Base-by-base conservation (phyloP, 2,888 invertebrate genomes). In the Salpingus planirostris region DNA sequence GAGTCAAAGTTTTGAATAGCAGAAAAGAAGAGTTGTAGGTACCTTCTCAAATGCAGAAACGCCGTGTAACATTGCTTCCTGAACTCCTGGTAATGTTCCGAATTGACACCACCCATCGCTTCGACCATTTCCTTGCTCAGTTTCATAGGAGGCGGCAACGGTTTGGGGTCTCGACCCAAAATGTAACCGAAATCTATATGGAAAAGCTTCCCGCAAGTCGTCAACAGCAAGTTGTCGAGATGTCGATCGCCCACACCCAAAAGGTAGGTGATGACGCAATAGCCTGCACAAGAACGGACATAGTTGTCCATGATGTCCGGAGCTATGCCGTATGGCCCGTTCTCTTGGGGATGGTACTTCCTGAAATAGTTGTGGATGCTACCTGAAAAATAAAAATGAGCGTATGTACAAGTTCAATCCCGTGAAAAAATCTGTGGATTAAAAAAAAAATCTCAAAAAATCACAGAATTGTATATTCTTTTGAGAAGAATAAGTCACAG, bases 141-240 rank as follows among this genome's bases (percentile, higher is more conserved):
- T 66, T 96, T 97, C 95, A 99, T 98, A 3, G 97, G 96, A 7
- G 98, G 96, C 1, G 97, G 97, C 61, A 97, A 74, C 1, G 96
- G 96, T 66, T 99, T 99, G 2, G 98, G 98, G 69, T 99, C 98
- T 24, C 96, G 74, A 0, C 96, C 98, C 36, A 98, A 72, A 60
- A 95, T 90, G 66, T 92, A 98, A 2, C 97, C 97, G 67, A 98
- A 99, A 69, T 96, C 96, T 46, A 96, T 93, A 66, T 96, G 96
- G 67, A 96, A 95, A 27, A 96, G 67, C 50, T 88, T 88, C 18
- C 97, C 97, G 30, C 79, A 76, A 21, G 78, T 80, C 3, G 96
- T 93, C 2, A 99, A 71, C 24, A 99, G 73, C 24, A 99, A 68
- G 69, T 99, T 99, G 67, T 99, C 97, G 44, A 97, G 70, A 71